These are phyloP conservation scores for Aphaenogaster ashmeadi DNA, from an alignment of 1,140 invertebrate species.

Conservation along the genomic window DNA sequence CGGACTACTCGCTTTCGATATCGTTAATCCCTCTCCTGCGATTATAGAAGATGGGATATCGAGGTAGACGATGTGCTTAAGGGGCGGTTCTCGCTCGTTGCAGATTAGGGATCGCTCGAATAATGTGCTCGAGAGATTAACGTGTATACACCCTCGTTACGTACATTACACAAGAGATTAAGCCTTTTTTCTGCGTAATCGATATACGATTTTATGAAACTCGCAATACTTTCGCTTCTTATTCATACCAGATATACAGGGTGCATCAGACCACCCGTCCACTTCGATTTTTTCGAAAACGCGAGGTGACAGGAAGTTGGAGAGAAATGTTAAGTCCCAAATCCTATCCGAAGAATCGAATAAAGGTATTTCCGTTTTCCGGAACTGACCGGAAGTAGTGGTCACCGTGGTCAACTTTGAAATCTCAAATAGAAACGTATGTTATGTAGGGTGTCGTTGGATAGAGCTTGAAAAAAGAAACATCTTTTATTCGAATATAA, in stretches of 20 bases:
- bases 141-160: slow-evolving; percentile 62
- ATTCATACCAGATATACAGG: neutral
- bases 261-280: no score
- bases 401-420: no score
- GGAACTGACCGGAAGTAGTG: no score
- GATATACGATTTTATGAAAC: slow-evolving; percentile 10
- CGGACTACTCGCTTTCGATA: slow-evolving; percentile 6
- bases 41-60: slow-evolving; percentile 67
- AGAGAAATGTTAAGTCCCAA: no score
- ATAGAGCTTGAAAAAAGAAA: no score
- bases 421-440: no score
- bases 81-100: slow-evolving; percentile 69
- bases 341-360: no score
- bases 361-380: no score
- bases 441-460: no score
- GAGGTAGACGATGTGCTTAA: slow-evolving; percentile 76
- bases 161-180: slow-evolving; percentile 43
- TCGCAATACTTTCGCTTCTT: neutral
- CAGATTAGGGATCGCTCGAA: slow-evolving; percentile 73
- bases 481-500: no score
- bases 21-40: slow-evolving; percentile 23
- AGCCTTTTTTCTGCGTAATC: slow-evolving; percentile 27
- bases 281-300: no score
- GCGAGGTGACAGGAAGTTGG: no score
- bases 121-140: slow-evolving; percentile 77